These are phyloP conservation scores for Argyrosomus japonicus DNA, from an alignment of 2,113 vertebrate species.

Conservation along the genomic window DNA sequence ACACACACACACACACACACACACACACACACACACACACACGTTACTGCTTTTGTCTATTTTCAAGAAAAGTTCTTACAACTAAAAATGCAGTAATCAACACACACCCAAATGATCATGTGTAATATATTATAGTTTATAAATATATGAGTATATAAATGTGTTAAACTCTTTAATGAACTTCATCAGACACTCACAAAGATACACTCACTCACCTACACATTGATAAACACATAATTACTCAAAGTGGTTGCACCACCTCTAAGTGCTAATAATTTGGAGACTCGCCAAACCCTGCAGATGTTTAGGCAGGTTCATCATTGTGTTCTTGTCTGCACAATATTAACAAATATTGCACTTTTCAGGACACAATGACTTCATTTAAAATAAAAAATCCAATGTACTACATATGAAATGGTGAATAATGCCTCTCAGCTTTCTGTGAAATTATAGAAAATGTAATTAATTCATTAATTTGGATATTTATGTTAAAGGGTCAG, in stretches of 20 bases:
- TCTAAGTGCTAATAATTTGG: background rate
- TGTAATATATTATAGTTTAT: background rate
- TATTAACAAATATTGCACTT: background rate
- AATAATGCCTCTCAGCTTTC: background rate
- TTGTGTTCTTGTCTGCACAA: background rate
- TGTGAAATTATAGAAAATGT: background rate
- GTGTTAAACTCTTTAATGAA: slow-evolving; percentile 10
- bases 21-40: slow-evolving; percentile 50
- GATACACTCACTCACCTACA: slow-evolving; percentile 42
- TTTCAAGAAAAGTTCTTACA: slow-evolving; percentile 5
- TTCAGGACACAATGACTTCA: background rate
- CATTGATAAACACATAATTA: slow-evolving; percentile 24
- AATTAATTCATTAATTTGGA: background rate
- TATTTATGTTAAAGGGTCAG: slow-evolving; percentile 40
- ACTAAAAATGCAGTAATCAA: background rate
- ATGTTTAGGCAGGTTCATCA: background rate
- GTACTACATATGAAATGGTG: background rate
- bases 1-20: slow-evolving; percentile 58
- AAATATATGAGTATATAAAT: background rate
- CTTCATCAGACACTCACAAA: slow-evolving; percentile 18
- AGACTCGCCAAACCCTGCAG: slow-evolving; percentile 6
- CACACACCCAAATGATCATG: background rate
- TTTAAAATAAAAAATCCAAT: background rate
- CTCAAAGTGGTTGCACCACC: background rate
- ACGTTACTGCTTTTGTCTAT: slow-evolving; percentile 4